These are phyloP conservation scores for Perodicticus potto DNA, from an alignment of 2,797 vertebrate species.

Conservation along the genomic window DNA sequence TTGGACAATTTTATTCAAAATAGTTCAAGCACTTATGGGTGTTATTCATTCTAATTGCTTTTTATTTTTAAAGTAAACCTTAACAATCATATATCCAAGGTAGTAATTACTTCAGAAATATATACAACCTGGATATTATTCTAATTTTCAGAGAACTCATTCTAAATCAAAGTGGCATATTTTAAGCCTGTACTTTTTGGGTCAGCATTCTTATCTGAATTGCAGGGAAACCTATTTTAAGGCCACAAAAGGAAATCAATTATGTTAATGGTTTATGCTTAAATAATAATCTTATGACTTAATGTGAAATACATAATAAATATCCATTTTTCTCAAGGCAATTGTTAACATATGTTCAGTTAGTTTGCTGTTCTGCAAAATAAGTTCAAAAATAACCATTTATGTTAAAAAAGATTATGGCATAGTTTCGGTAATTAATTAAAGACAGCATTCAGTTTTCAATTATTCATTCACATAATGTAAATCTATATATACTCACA, in stretches of 20 bases:
- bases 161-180: constrained; percentile 43
- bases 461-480: not conserved
- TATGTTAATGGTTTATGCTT: constrained; percentile 28
- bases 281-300: constrained; percentile 33
- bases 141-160: constrained; percentile 42
- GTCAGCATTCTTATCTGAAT: constrained; percentile 26
- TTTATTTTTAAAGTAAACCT: constrained; percentile 38
- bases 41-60: not conserved
- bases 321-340: not conserved
- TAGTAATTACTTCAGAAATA: constrained; percentile 46
- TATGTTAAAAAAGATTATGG: not conserved
- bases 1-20: constrained; percentile 34
- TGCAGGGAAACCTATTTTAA: not conserved
- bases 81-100: not conserved
- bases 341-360: constrained; percentile 37
- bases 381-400: constrained; percentile 1
- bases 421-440: constrained; percentile 5
- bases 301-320: not conserved
- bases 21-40: not conserved
- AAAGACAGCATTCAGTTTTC: constrained; percentile 13
- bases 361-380: constrained; percentile 45
- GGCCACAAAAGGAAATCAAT: constrained; percentile 4
- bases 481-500: not conserved
- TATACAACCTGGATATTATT: constrained; percentile 19
- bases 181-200: not conserved